phyloP scores from a whole-genome alignment of 2,113 vertebrate genomes.

The Picathartes gymnocephalus region DNA sequence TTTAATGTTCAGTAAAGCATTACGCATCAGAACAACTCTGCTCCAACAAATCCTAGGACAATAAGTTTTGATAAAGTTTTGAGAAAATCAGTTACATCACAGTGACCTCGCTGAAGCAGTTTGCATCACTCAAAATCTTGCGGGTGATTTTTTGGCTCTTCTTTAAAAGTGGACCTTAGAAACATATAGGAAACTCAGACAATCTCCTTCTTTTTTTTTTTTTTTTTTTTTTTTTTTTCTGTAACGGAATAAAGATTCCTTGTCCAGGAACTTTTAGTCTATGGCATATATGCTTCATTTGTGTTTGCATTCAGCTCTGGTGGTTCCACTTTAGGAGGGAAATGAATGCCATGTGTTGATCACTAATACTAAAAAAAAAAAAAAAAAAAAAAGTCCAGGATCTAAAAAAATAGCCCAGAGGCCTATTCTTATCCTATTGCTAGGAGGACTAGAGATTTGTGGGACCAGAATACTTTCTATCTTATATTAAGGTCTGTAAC shows the following conservation, averaged over 20 bases:
- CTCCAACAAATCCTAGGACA: not conserved
- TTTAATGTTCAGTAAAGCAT: not conserved
- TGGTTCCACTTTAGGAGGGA: not conserved
- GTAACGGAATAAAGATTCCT: not conserved
- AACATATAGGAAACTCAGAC: not conserved
- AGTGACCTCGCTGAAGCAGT: not conserved
- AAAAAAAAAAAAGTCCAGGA: not conserved
- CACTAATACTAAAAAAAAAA: not conserved
- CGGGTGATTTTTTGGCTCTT: not conserved
- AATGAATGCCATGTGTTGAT: not conserved
- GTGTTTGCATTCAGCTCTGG: not conserved
- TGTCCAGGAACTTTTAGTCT: not conserved
- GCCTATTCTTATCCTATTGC: not conserved
- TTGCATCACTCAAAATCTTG: not conserved
- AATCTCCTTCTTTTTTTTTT: not conserved
- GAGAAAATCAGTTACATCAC: not conserved
- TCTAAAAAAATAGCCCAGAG: not conserved
- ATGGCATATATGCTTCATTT: not conserved
- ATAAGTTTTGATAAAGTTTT: not conserved
- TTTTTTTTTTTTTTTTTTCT: too few relatives aligned
- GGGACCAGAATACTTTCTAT: slow-evolving; percentile 7
- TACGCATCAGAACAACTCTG: not conserved
- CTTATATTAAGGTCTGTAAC: not conserved
- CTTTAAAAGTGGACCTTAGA: not conserved
- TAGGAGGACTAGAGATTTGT: slow-evolving; percentile 27